phyloP scores from a whole-genome alignment of 2,888 invertebrate species.

The Fissipunctia ypsillon region DNA sequence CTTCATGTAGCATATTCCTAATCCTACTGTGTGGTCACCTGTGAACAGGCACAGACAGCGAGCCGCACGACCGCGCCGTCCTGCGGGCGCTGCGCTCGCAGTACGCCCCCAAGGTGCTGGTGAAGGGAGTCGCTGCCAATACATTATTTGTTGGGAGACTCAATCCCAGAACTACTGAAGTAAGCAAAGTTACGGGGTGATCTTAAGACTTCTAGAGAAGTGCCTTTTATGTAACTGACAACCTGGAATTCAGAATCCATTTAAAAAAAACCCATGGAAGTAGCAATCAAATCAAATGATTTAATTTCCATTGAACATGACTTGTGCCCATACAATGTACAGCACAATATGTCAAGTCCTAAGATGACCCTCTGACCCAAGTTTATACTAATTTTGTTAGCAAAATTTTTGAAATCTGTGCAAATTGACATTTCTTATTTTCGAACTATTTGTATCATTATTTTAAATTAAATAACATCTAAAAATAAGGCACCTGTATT shows the following conservation, averaged over 20 bases:
- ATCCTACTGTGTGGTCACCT: background rate
- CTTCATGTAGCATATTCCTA: background rate
- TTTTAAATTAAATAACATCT: too few species aligned
- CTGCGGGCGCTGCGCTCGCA: slow-evolving; percentile 92
- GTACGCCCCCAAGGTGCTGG: slow-evolving; percentile 92
- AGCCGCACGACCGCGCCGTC: slow-evolving; percentile 95
- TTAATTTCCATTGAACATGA: background rate
- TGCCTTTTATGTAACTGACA: background rate
- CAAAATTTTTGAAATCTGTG: background rate
- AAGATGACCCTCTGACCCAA: background rate
- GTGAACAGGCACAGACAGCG: slow-evolving; percentile 94
- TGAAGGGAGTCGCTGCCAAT: slow-evolving; percentile 92
- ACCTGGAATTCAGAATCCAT: background rate
- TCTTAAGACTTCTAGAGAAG: background rate
- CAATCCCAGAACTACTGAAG: slow-evolving; percentile 92
- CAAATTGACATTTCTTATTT: background rate
- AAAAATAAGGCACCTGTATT: too few species aligned
- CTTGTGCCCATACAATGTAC: background rate
- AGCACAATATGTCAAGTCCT: background rate
- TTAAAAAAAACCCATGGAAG: background rate
- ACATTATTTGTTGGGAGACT: slow-evolving; percentile 95
- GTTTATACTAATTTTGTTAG: background rate
- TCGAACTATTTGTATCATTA: background rate
- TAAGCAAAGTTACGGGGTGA: slow-evolving; percentile 64
- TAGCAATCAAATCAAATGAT: background rate